phyloP scores from a whole-genome alignment of 2,113 vertebrate genomes.

The Cyanoderma ruficeps region DNA sequence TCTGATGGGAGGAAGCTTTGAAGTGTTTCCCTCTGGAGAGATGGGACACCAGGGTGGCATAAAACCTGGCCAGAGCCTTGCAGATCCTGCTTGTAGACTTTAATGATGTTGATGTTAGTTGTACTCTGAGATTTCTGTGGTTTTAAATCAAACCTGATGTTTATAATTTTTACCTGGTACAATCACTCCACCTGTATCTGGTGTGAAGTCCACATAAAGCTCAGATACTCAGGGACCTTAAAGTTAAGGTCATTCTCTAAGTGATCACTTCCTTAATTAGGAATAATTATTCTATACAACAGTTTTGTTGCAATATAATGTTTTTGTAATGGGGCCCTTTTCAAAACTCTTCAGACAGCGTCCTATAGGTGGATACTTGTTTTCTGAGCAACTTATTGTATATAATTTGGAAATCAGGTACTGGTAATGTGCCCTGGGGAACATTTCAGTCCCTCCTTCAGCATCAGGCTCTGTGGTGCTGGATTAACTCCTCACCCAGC shows the following conservation, averaged over 20 bases:
- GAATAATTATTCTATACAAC: not conserved
- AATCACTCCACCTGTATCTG: rapidly evolving
- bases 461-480: not conserved
- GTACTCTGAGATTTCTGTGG: not conserved
- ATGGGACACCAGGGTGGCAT: not conserved
- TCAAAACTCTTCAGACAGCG: not conserved
- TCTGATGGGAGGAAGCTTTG: not conserved
- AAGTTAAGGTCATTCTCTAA: not conserved
- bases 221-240: not conserved
- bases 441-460: not conserved
- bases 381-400: not conserved
- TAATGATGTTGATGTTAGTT: not conserved
- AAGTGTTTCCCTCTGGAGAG: not conserved
- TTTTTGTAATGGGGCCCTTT: not conserved
- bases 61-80: not conserved
- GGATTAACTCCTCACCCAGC: not conserved
- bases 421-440: not conserved
- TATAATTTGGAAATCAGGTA: not conserved
- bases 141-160: not conserved
- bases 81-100: not conserved
- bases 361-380: not conserved
- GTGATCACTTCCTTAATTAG: not conserved
- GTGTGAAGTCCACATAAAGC: not conserved
- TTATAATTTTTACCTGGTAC: not conserved
- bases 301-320: not conserved